Conservation (phyloP, 30 jellyfish, hydroid and myxozoan species). For the Turritopsis rubra region DNA sequence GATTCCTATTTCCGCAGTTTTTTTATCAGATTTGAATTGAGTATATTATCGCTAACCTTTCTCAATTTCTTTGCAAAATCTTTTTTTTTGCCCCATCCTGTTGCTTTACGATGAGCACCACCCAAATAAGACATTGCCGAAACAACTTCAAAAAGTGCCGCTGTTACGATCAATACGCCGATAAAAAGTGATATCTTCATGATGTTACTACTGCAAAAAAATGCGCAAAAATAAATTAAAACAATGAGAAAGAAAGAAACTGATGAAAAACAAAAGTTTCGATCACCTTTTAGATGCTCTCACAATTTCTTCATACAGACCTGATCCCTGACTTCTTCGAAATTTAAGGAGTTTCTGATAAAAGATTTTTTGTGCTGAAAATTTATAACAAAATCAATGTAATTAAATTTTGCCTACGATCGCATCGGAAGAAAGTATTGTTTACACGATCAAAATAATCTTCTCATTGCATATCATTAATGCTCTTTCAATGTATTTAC, state of each 20-base stretch:
- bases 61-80: neutral
- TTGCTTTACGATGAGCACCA: neutral
- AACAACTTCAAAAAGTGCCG: neutral
- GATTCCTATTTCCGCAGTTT: too few relatives aligned
- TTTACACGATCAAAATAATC: neutral
- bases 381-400: neutral
- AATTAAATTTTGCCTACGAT: neutral
- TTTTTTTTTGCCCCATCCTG: neutral
- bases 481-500: too few relatives aligned
- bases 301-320: neutral
- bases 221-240: too few relatives aligned
- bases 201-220: neutral
- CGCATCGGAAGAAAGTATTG: neutral
- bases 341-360: neutral
- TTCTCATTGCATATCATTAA: too few relatives aligned
- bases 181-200: neutral
- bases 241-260: neutral
- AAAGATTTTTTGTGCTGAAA: neutral
- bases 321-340: neutral
- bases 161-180: neutral
- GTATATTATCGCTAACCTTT: neutral
- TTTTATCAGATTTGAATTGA: too few relatives aligned
- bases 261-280: neutral
- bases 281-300: neutral
- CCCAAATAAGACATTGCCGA: neutral